Base-by-base conservation (phyloP, 2,888 invertebrate genomes). In the Ectemnius cavifrons region DNA sequence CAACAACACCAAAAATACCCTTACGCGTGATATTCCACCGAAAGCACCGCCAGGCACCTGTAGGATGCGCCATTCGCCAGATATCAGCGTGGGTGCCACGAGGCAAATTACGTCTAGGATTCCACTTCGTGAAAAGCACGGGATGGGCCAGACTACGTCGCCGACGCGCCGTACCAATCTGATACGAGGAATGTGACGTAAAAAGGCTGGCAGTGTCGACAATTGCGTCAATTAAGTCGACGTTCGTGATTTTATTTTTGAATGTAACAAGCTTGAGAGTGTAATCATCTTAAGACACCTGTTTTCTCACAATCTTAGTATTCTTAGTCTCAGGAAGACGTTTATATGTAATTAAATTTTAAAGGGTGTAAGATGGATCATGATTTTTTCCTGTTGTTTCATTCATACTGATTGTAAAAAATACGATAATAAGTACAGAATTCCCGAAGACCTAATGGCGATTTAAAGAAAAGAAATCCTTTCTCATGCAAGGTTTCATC, bases 231-330 rank as follows among this genome's bases (percentile, higher is more conserved):
- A 67, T 77, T 58, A 59, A 79, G 79, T 75, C 75, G 75, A 78
- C 80, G 79, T 81, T 87, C 79, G 82, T 82, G 75, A 79, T 70
- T 83, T 84, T 84, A 84, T 84, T 84, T 83, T 84, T 83, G 87
- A 88, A 74, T 58, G 76, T 84, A 76, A 84, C 87, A 84, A 84
- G 79, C 67, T 60, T 72, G 67, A 77, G 84, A 78, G 77, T 82
- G 77, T 84, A 83, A 75, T 69, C 73, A 66, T 62, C 23, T 63
- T 62, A 71, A 73, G 87, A 89, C 89, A 89, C 89, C 89, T 89
- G 89, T 89, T 89, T 16, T 14, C 84, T 72, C 74, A 68, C 67
- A 72, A 71, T 67, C 76, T 23, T 23, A 23, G 2, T 2, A 2
- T 3, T 23, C 2, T 3, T 2, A 23, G 2, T 23, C 23, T 0